Evolutionary conservation across 1,140 invertebrate species (phyloP), one percentile per base, ranked within the genome.

Genomic region (Caenorhabditis remanei): DNA sequence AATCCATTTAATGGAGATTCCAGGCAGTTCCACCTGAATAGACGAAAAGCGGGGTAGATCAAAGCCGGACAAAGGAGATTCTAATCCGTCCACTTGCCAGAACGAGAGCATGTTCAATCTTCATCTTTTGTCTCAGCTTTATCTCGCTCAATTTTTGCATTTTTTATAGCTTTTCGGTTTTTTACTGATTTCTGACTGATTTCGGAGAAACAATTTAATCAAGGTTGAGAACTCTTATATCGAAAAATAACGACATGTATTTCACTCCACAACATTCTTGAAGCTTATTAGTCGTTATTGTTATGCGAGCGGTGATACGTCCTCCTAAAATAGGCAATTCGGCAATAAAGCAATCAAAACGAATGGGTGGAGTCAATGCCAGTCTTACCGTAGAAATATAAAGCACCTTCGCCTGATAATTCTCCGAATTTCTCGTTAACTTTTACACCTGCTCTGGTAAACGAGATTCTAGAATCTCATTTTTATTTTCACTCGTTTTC

Each of bases 1-100:
- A 71, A 71, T 71, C 65, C 65, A 40, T 71, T 71, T 4, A 46
- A 71, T 71, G 65, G 46, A 71, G 13, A 65, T 65, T 65, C n/a
- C 0, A 2, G 56, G 56, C 56, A 46, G 21, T 71, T 71, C 41
- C 65, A 71, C 65, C 65, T 71, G 65, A 71, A 71, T 71, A 71
- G 65, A 14, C 6, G 2, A 40, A 40, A 14, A 43, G 40, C 65
- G 40, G 11, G 40, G 3, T 65, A 11, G 24, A 53, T 53, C 50
- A 53, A n/a, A 16, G 7, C 21, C 9, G 65, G 41, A 71, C 65
- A 71, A 71, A 46, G 46, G 65, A 71, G 1, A 71, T 16, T 71
- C 65, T 46, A 71, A 46, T 71, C 65, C 63, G 32, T 11, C 9
- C 6, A 32, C 63, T 65, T 11, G 11, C 63, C 21, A 65, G 63